Conservation (phyloP, 2,888 invertebrate genomes). For the Actias luna region DNA sequence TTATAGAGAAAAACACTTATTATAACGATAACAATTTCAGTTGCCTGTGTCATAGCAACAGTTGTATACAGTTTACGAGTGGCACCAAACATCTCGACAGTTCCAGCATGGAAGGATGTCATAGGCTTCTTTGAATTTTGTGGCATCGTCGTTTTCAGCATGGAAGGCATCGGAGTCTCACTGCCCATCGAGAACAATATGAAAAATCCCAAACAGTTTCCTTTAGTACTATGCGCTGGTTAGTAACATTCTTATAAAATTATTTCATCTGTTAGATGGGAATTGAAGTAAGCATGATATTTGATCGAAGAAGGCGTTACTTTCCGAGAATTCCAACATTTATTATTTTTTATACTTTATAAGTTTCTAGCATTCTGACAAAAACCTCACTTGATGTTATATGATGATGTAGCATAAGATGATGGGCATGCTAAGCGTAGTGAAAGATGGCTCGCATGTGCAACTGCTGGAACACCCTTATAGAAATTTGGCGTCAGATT, state of each 20-base stretch:
- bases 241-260: constrained; percentile 24
- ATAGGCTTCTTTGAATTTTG: constrained; percentile 77
- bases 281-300: not conserved
- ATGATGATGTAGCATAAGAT: too few species aligned
- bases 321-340: too few species aligned
- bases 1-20: not conserved
- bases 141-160: constrained; percentile 82
- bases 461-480: too few species aligned
- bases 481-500: too few species aligned
- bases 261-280: not conserved
- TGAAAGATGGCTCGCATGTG: too few species aligned
- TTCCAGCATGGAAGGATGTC: constrained; percentile 60
- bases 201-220: constrained; percentile 62
- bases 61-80: constrained; percentile 54
- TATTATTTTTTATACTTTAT: too few species aligned
- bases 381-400: too few species aligned
- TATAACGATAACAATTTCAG: constrained; percentile 42
- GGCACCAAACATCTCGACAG: constrained; percentile 47
- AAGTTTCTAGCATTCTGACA: too few species aligned
- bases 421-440: too few species aligned
- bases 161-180: constrained; percentile 77
- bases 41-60: constrained; percentile 65
- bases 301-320: too few species aligned
- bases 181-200: constrained; percentile 73
- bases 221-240: constrained; percentile 58